Evolutionary conservation across 2,113 vertebrate genomes (phyloP), one percentile per base, ranked within the genome.

Genomic region (Stegastes partitus): DNA sequence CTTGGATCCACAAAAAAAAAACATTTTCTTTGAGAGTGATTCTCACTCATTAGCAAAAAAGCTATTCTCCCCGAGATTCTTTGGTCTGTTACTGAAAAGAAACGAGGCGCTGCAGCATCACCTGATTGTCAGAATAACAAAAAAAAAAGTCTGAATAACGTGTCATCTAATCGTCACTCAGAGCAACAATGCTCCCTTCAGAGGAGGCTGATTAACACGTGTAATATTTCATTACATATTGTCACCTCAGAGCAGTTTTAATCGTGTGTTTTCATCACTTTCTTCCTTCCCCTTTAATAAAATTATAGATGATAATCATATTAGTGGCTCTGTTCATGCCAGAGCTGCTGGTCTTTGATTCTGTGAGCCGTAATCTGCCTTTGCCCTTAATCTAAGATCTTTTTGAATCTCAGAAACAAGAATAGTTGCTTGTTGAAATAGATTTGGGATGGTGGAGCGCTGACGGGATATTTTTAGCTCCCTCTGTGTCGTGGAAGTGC

Each of bases 311-410:
- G 66, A 74, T 92, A 89, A 92, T 92, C 89, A 71, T 70, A 69
- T 91, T 80, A 87, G 70, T 10, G 34, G 57, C 71, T 56, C 26
- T 39, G 76, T 79, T 89, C 50, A 54, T 63, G 66, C 62, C 50
- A 44, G 50, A 70, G 66, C 78, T 23, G 68, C 78, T 55, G 62
- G 49, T 78, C 63, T 82, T 87, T 87, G 85, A 86, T 81, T 86
- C 76, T 57, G 57, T 11, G 22, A 42, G 69, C 57, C 59, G 82
- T 90, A 91, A 92, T 88, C 84, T 87, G 82, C 82, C 66, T 73
- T 67, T 77, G 84, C 81, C 81, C 83, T 83, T 85, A 88, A 92
- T 91, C 89, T 85, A 37, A 86, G 79, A 87, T 92, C 82, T 88
- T 66, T 88, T 83, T 88, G 68, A 88, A 51, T 84, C 56, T 81